Evolutionary conservation across 1,140 invertebrate genomes (phyloP).

Genomic region (Polyergus mexicanus): DNA sequence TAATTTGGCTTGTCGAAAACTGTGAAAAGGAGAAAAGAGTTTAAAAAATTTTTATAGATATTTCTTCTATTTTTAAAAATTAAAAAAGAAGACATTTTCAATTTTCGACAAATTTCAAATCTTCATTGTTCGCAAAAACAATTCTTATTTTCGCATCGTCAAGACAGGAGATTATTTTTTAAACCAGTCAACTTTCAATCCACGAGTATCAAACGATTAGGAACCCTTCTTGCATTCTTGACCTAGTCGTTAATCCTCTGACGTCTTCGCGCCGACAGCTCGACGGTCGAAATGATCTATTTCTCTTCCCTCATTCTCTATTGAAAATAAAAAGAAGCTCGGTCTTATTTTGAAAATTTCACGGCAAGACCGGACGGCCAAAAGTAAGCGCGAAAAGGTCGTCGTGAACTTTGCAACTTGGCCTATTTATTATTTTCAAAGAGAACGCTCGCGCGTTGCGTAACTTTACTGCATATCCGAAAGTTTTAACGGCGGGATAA

Average conservation of each 20-base stretch:
- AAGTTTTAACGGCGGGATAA: conserved; percentile 60
- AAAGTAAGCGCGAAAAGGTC: not conserved
- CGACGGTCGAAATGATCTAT: conserved; percentile 64
- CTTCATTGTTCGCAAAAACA: not conserved
- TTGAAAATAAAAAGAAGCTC: not conserved
- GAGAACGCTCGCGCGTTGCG: conserved; percentile 11
- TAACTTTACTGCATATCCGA: conserved; percentile 22
- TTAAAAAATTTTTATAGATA: not conserved
- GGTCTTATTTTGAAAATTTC: conserved; percentile 69
- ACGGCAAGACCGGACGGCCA: conserved; percentile 1
- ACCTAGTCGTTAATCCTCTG: conserved; percentile 71
- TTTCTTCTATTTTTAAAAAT: not conserved
- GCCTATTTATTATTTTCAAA: conserved; percentile 62
- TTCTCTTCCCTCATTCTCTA: conserved; percentile 30
- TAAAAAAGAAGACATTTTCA: not conserved
- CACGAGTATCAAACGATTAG: conserved; percentile 58
- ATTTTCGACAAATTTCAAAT: no score
- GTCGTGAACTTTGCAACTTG: not conserved
- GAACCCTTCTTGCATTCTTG: conserved; percentile 68
- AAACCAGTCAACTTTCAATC: not conserved
- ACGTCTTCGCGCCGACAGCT: conserved; percentile 63
- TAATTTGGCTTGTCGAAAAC: not conserved
- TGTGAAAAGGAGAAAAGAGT: not conserved
- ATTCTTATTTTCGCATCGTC: not conserved
- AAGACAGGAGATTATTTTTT: not conserved